A percentile compares a stretch with the other conserved stretches of the same genome.
Evolutionary conservation across 2,113 vertebrate species (phyloP).

Genomic region (Hippocampus abdominalis): DNA sequence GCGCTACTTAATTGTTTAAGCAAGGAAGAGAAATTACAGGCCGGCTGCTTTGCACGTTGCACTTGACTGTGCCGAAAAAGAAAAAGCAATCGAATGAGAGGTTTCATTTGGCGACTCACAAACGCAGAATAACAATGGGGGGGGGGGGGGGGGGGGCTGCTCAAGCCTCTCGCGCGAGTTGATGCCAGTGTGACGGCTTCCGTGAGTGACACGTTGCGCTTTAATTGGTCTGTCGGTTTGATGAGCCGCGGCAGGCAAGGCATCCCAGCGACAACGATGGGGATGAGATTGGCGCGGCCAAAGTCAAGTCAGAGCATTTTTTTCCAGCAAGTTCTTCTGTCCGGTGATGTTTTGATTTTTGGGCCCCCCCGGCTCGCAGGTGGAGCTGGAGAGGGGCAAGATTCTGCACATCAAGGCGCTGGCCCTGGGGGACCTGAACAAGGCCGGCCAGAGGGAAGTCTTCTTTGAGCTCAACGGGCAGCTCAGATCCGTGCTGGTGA

Average conservation of each 20-base stretch:
- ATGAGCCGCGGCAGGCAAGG: neutral
- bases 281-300: neutral
- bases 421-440: conserved; percentile 86
- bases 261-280: neutral
- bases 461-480: conserved; percentile 94
- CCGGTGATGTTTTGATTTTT: neutral
- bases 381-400: conserved; percentile 90
- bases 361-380: conserved; percentile 67
- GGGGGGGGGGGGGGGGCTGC: neutral
- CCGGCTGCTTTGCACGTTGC: neutral
- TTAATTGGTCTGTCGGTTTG: neutral
- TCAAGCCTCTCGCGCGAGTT: neutral
- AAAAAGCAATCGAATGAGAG: neutral
- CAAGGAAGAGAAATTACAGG: neutral
- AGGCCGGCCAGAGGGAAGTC: conserved; percentile 87
- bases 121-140: neutral
- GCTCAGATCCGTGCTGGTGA: conserved; percentile 87
- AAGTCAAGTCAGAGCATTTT: too few relatives aligned
- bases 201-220: neutral
- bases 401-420: conserved; percentile 90
- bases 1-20: neutral
- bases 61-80: neutral
- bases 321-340: too few relatives aligned
- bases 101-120: neutral
- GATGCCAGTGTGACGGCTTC: neutral